Percentiles rank a stretch among this genome's conserved stretches.
Evolutionary conservation across 1,140 invertebrate species (phyloP).

Genomic region (Vollenhovia emeryi): DNA sequence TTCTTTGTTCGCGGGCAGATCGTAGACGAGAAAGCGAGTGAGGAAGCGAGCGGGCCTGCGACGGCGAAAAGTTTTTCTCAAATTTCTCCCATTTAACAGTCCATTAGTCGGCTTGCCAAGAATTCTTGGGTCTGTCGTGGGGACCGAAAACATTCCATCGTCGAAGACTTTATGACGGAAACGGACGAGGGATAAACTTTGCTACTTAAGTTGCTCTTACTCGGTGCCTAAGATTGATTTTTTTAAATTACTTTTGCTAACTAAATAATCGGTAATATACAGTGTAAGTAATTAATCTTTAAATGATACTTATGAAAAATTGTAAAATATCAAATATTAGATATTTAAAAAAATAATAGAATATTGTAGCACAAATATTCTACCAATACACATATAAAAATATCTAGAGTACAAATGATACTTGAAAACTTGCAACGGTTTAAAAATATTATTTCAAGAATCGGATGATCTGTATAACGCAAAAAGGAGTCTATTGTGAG

Average conservation of each 20-base stretch:
- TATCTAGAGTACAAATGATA: neutral
- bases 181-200: constrained; percentile 18
- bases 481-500: neutral
- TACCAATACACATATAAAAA: neutral
- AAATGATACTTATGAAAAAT: neutral
- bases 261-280: neutral
- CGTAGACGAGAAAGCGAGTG: neutral
- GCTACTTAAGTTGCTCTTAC: neutral
- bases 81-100: constrained; percentile 35
- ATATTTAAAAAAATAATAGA: neutral
- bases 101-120: constrained; percentile 28
- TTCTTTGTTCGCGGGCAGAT: constrained; percentile 20
- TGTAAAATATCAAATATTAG: neutral
- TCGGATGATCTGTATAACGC: neutral
- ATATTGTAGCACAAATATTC: neutral
- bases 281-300: neutral
- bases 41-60: neutral
- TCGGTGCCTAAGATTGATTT: neutral
- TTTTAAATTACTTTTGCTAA: constrained; percentile 10
- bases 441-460: constrained; percentile 9
- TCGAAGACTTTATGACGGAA: constrained; percentile 44
- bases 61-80: constrained; percentile 41
- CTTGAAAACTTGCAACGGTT: neutral
- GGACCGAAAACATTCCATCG: neutral
- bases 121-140: constrained; percentile 19